Percentiles rank a stretch among this genome's conserved stretches.
Evolutionary conservation across 2,113 vertebrate genomes (phyloP).

Genomic region (Marmota monax): DNA sequence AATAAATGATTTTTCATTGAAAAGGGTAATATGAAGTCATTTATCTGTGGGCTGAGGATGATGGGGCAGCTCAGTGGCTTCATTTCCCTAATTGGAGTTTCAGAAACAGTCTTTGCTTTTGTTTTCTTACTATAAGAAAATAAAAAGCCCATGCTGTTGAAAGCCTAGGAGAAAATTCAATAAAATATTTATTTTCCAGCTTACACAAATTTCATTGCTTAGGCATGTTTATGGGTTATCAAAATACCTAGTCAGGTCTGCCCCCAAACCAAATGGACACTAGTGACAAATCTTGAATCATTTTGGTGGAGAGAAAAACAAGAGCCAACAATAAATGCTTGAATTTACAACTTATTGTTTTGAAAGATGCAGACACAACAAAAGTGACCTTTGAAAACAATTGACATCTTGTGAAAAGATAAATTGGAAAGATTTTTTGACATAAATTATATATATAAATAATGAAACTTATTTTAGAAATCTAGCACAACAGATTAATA

Average conservation of each 20-base stretch:
- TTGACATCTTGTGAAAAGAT: not conserved
- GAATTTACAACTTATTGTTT: slow-evolving; percentile 29
- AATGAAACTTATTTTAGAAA: slow-evolving; percentile 22
- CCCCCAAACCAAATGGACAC: not conserved
- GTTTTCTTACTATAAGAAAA: not conserved
- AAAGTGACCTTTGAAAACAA: slow-evolving; percentile 27
- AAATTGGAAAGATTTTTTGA: not conserved
- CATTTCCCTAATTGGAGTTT: not conserved
- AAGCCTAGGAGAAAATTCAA: not conserved
- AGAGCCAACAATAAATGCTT: not conserved
- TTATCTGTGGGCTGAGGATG: not conserved
- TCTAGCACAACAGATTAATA: not conserved
- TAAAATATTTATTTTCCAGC: not conserved
- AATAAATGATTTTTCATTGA: slow-evolving; percentile 31
- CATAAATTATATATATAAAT: not conserved
- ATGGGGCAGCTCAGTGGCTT: not conserved
- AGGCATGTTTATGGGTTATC: not conserved
- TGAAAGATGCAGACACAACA: not conserved
- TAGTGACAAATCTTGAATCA: not conserved
- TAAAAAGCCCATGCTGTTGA: not conserved
- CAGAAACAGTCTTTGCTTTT: not conserved
- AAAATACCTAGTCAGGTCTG: not conserved
- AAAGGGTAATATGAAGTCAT: not conserved
- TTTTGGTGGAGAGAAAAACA: not conserved
- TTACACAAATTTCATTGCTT: not conserved